A percentile compares a stretch with the other conserved stretches of the same genome.
phyloP scores from a whole-genome alignment of 2,888 invertebrate species.

The Julus scanicus region DNA sequence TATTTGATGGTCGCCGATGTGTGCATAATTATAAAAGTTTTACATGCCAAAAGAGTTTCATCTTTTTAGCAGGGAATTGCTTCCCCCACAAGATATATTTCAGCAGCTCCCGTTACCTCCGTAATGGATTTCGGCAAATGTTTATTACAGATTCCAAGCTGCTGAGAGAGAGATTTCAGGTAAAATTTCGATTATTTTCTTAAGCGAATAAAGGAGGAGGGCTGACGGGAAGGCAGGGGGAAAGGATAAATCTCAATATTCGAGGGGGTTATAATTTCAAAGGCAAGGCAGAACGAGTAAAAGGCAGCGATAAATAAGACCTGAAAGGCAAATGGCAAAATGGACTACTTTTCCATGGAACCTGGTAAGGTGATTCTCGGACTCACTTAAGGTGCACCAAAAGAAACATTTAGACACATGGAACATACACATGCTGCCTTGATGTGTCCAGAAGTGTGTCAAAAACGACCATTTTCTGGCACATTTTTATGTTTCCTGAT shows the following conservation, averaged over 20 bases:
- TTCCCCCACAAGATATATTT: neutral
- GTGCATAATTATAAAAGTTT: conserved; percentile 49
- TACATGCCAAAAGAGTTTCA: neutral
- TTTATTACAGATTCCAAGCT: conserved; percentile 8
- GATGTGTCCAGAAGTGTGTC: too few species aligned
- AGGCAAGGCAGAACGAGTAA: neutral
- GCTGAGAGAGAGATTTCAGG: neutral
- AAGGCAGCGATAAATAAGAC: neutral
- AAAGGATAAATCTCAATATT: neutral
- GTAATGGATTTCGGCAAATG: conserved; percentile 27
- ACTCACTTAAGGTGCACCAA: neutral
- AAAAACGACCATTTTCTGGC: too few species aligned
- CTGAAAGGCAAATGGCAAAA: neutral
- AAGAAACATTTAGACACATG: too few species aligned
- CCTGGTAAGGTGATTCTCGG: neutral
- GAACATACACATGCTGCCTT: too few species aligned
- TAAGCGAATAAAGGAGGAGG: conserved; percentile 7
- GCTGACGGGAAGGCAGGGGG: neutral
- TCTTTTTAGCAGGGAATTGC: neutral
- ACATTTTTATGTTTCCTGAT: too few species aligned
- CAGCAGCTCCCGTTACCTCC: neutral
- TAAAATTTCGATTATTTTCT: conserved; percentile 24
- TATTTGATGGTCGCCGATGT: conserved; percentile 49
- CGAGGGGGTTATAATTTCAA: neutral
- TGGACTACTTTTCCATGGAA: neutral